These are phyloP conservation scores for Stenchaetothrips biformis DNA, from an alignment of 2,888 invertebrate species.

Conservation along the genomic window DNA sequence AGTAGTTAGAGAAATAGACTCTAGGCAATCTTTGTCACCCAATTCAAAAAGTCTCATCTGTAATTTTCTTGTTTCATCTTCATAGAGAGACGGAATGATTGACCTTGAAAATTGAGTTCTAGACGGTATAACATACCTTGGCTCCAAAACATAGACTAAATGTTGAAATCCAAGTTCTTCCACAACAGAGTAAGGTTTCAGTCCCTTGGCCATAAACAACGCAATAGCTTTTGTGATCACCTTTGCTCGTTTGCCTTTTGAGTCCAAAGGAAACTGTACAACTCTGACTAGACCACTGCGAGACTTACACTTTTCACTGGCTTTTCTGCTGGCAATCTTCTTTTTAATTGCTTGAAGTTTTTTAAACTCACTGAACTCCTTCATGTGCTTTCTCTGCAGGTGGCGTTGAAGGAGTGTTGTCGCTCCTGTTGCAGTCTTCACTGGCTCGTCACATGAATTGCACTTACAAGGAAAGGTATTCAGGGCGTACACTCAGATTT, in stretches of 20 bases:
- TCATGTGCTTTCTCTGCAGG: too few species aligned
- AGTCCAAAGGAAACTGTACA: background rate
- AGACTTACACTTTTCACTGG: too few species aligned
- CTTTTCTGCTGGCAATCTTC: too few species aligned
- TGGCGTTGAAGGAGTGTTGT: too few species aligned
- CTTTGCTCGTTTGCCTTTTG: background rate
- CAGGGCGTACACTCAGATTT: too few species aligned
- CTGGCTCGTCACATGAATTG: too few species aligned
- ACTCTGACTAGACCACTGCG: too few species aligned
- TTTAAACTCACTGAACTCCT: too few species aligned
- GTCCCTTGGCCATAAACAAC: background rate
- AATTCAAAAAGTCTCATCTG: background rate
- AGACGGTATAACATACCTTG: background rate
- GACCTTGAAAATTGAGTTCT: background rate
- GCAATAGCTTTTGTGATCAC: background rate
- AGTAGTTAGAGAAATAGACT: background rate
- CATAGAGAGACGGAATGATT: background rate
- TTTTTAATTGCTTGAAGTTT: too few species aligned
- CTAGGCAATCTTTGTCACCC: background rate
- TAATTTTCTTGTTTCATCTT: background rate
- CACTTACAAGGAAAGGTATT: too few species aligned
- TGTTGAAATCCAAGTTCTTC: background rate
- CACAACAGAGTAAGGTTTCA: background rate
- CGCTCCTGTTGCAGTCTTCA: too few species aligned
- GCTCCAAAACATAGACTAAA: background rate